Base-by-base conservation (phyloP, 1,140 invertebrate genomes). In the Venturia canescens region DNA sequence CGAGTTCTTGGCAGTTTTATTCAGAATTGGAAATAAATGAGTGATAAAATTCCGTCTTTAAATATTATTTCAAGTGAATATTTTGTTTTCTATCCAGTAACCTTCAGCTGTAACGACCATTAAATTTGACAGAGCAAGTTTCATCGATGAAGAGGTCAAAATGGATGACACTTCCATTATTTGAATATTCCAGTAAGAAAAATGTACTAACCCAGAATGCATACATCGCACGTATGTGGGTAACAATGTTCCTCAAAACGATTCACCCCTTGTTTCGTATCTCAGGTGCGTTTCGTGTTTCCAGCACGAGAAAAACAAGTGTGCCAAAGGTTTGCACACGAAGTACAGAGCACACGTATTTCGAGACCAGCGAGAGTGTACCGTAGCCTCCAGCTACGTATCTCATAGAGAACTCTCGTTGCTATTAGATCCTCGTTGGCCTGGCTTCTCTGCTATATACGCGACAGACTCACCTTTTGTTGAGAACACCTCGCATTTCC, bases 381-480 rank as follows among this genome's bases (percentile, higher is more conserved):
- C 57, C 60, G 15, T 63, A 63, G 60, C 60, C 60, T 26, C 23
- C 4, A 63, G 60, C 60, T 63, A 63, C 15, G 27, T 63, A 26
- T 23, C 23, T 23, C 60, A 63, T 63, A 11, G 60, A n/a, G 60
- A 63, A 63, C 23, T 63, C n/a, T 63, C 48, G 57, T 3, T 21
- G 4, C 18, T 21, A 60, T 18, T 60, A 60, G 16, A 60, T 60
- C 57, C 57, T 60, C 60, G 60, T 63, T 63, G n/a, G 23, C 23
- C 60, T 23, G 23, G 23, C 23, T 63, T 63, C 23, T 63, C 60
- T 63, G 11, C 38, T 63, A 63, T 26, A 63, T 26, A 26, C 23
- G 60, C 23, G 60, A 63, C 60, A 63, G 60, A 9, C 60, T 26
- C 60, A 63, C 60, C 60, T 23, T 63, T 63, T 63, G 60, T 63